Percentiles rank a stretch among this genome's conserved stretches.
Evolutionary conservation across 2,888 invertebrate species (phyloP).

Genomic region (Drosophila flavopinicola): DNA sequence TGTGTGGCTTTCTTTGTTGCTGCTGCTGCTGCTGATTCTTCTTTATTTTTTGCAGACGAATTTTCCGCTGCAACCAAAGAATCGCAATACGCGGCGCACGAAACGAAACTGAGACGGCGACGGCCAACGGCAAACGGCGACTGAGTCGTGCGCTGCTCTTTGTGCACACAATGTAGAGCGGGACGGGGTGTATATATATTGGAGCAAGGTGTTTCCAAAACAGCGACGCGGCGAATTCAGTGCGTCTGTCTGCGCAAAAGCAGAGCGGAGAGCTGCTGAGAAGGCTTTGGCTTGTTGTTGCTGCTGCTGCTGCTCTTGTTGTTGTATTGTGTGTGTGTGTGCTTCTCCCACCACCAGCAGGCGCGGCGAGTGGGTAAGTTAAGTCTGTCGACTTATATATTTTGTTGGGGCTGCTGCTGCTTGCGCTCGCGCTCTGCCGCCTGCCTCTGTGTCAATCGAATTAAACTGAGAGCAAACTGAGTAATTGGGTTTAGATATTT

Average conservation of each 20-base stretch:
- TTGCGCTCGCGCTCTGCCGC: conserved; percentile 58
- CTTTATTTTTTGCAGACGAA: conserved; percentile 48
- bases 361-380: conserved; percentile 45
- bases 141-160: conserved; percentile 39
- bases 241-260: conserved; percentile 67
- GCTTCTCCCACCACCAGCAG: conserved; percentile 60
- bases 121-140: conserved; percentile 30
- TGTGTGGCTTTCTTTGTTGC: conserved; percentile 36
- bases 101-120: conserved; percentile 58
- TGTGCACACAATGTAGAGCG: conserved; percentile 8
- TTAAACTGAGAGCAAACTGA: conserved; percentile 78
- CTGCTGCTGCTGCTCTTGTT: conserved; percentile 20
- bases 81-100: conserved; percentile 69
- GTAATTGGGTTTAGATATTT: conserved; percentile 82
- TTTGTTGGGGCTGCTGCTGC: conserved; percentile 51
- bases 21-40: conserved; percentile 23
- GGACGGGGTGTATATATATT: conserved; percentile 65
- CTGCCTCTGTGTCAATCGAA: conserved; percentile 75
- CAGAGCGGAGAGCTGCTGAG: conserved; percentile 52
- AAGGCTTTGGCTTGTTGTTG: conserved; percentile 43
- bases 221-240: conserved; percentile 63
- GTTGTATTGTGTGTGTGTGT: conserved; percentile 37
- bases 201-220: conserved; percentile 79
- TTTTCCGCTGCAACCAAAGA: conserved; percentile 67
- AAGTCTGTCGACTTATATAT: conserved; percentile 58